These are phyloP conservation scores for Apteryx mantelli DNA, from an alignment of 2,113 vertebrate species.

Conservation along the genomic window DNA sequence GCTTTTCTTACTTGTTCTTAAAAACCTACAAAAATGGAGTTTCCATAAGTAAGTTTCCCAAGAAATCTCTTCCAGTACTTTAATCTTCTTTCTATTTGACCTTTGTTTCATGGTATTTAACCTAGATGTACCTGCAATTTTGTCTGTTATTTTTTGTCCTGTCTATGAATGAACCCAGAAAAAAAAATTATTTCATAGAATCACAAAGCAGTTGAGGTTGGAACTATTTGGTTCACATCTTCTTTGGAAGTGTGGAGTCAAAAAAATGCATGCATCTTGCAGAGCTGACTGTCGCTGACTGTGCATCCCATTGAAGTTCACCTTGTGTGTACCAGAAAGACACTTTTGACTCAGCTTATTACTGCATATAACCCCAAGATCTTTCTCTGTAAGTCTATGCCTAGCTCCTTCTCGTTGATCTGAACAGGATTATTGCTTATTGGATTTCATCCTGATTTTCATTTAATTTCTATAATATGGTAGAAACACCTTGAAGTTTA, in stretches of 20 bases:
- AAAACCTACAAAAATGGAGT: too few species aligned
- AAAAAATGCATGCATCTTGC: too few species aligned
- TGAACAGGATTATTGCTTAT: not conserved
- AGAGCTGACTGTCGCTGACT: not conserved
- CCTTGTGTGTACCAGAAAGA: accelerated
- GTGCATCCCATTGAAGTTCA: not conserved
- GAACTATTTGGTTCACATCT: too few species aligned
- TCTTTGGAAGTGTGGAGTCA: not conserved
- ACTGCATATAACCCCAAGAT: not conserved
- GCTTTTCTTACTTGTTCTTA: not conserved
- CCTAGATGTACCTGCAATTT: not conserved
- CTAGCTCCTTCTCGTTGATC: not conserved
- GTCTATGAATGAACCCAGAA: not conserved
- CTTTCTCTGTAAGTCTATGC: not conserved
- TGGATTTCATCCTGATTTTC: not conserved
- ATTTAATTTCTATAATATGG: not conserved
- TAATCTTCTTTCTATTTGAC: not conserved
- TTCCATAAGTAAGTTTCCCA: not conserved
- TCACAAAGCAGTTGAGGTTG: not conserved
- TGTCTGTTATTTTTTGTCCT: not conserved
- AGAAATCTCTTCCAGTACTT: not conserved
- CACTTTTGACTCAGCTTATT: not conserved
- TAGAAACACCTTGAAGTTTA: not conserved
- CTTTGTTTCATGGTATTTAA: not conserved
- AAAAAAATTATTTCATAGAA: not conserved